phyloP scores from a whole-genome alignment of 2,888 invertebrate genomes.

The Drosophila quinaria region DNA sequence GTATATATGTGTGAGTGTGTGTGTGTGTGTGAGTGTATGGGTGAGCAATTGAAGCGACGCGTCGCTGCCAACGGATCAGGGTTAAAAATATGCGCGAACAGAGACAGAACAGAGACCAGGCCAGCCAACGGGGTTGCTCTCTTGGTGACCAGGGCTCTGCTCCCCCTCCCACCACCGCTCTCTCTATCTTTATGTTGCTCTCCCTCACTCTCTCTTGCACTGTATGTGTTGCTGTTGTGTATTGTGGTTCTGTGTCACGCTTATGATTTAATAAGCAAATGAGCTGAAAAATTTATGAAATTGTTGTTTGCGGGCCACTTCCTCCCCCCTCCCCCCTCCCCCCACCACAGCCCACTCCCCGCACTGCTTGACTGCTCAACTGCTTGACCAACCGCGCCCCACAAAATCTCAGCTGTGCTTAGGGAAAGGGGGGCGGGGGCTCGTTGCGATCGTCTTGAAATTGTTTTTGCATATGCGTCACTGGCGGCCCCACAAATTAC shows the following conservation, averaged over 20 bases:
- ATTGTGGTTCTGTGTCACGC: constrained; percentile 67
- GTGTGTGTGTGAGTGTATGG: constrained; percentile 12
- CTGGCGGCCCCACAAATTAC: constrained; percentile 50
- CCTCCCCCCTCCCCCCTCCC: neutral
- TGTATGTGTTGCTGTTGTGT: constrained; percentile 6
- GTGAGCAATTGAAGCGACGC: constrained; percentile 55
- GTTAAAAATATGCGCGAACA: constrained; percentile 73
- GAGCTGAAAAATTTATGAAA: constrained; percentile 80
- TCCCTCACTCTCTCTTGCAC: neutral
- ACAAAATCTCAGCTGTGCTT: constrained; percentile 44
- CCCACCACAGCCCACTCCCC: neutral
- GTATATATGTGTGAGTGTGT: constrained; percentile 13
- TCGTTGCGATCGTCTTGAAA: constrained; percentile 26
- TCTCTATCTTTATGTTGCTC: neutral
- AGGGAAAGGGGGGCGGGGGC: neutral
- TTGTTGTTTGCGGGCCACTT: constrained; percentile 51
- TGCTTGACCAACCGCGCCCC: constrained; percentile 69
- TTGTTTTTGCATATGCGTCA: constrained; percentile 64
- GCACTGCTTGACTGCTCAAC: neutral
- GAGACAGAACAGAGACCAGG: constrained; percentile 36
- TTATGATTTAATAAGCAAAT: constrained; percentile 83
- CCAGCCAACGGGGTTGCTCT: constrained; percentile 61
- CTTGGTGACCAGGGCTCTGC: constrained; percentile 41
- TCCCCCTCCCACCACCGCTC: neutral
- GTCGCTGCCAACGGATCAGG: constrained; percentile 62